Evolutionary conservation across 2,113 vertebrate species (phyloP).

Genomic region (Oenanthe melanoleuca): DNA sequence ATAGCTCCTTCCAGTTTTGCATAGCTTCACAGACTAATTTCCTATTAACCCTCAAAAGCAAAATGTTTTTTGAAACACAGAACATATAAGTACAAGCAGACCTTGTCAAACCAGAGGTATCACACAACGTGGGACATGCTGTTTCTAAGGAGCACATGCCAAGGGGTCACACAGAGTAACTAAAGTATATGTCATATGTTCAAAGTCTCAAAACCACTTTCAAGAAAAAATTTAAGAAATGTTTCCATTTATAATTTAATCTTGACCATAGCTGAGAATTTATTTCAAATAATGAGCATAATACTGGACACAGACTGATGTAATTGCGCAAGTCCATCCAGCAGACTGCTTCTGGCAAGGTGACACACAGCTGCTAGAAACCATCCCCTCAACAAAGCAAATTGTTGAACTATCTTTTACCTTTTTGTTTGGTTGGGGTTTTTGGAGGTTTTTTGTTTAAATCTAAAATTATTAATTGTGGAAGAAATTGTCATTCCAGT

Average conservation of each 20-base stretch:
- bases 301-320: background rate
- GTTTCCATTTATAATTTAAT: background rate
- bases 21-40: slow-evolving; percentile 39
- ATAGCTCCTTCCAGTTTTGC: slow-evolving; percentile 47
- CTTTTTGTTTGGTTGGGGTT: background rate
- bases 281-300: background rate
- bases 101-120: slow-evolving; percentile 9
- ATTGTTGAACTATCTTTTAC: background rate
- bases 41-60: slow-evolving; percentile 2
- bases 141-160: slow-evolving; percentile 39
- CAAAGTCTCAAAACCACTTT: slow-evolving; percentile 14
- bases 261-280: slow-evolving; percentile 11
- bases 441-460: background rate
- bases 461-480: background rate
- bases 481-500: background rate
- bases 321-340: background rate
- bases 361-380: background rate
- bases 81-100: slow-evolving; percentile 25
- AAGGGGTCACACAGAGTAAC: slow-evolving; percentile 25
- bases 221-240: slow-evolving; percentile 38
- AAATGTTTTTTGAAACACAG: slow-evolving; percentile 22
- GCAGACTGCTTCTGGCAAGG: background rate
- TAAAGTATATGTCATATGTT: background rate
- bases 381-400: background rate
- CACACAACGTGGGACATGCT: background rate